Percentiles rank a stretch among this genome's conserved stretches.
phyloP scores from a whole-genome alignment of 1,140 invertebrate genomes.

The Camponotus pennsylvanicus region DNA sequence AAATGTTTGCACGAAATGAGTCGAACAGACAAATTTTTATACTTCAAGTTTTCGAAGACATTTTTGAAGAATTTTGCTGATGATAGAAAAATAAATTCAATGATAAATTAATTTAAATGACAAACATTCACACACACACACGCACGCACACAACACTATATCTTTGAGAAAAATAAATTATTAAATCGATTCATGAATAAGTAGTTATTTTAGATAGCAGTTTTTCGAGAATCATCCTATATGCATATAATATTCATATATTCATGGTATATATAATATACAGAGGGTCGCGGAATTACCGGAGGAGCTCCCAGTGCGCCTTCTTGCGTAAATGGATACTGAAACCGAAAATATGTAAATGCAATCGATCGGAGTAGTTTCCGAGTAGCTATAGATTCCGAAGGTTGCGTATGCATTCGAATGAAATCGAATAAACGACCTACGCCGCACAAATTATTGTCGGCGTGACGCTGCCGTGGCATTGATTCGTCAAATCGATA shows the following conservation, averaged over 20 bases:
- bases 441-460: conserved; percentile 47
- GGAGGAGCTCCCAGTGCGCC: conserved; percentile 24
- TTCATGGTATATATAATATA: conserved; percentile 48
- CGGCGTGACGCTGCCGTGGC: conserved; percentile 11
- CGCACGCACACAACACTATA: no score
- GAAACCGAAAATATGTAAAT: conserved; percentile 46
- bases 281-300: conserved; percentile 39
- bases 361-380: conserved; percentile 30
- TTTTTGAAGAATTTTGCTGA: neutral
- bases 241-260: conserved; percentile 52
- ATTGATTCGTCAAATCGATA: conserved; percentile 39
- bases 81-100: neutral
- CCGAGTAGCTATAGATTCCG: conserved; percentile 9
- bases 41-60: neutral
- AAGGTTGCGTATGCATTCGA: conserved; percentile 36
- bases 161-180: neutral
- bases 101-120: neutral
- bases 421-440: conserved; percentile 45
- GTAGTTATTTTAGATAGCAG: neutral
- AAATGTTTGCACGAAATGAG: neutral
- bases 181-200: neutral
- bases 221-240: neutral
- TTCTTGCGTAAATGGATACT: conserved; percentile 27
- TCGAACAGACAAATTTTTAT: neutral
- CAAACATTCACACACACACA: no score